Conservation (phyloP, 2,888 invertebrate species). For the Drosophila maculinotata region DNA sequence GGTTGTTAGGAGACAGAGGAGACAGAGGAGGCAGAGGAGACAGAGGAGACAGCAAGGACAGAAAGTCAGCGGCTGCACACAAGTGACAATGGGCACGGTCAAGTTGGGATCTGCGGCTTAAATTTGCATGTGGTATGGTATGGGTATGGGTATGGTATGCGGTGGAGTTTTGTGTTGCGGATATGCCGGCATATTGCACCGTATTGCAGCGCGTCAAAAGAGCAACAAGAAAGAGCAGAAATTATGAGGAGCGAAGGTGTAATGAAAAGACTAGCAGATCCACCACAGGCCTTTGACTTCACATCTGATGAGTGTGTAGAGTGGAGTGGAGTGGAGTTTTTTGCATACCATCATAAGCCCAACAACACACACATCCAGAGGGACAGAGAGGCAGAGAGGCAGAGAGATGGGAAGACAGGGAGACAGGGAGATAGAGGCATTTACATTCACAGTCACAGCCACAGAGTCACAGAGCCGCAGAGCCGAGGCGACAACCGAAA, state of each 20-base stretch:
- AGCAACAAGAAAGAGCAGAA: slow-evolving; percentile 50
- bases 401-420: too few relatives aligned
- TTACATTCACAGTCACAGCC: not conserved
- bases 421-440: slow-evolving; percentile 2
- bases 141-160: not conserved
- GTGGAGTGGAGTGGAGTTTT: slow-evolving; percentile 34
- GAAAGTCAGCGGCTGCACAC: not conserved
- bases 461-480: not conserved
- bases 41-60: not conserved
- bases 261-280: slow-evolving; percentile 54
- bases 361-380: slow-evolving; percentile 1
- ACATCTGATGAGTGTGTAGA: slow-evolving; percentile 40
- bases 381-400: slow-evolving; percentile 2
- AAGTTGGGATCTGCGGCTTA: not conserved
- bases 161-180: not conserved
- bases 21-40: not conserved
- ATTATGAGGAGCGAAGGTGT: slow-evolving; percentile 66
- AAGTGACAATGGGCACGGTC: slow-evolving; percentile 12
- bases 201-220: slow-evolving; percentile 45
- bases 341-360: slow-evolving; percentile 61
- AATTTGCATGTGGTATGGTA: slow-evolving; percentile 2
- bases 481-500: slow-evolving; percentile 4
- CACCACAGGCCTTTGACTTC: slow-evolving; percentile 36
- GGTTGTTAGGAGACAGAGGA: not conserved
- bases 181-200: slow-evolving; percentile 15